A percentile compares a stretch with the other conserved stretches of the same genome.
These are phyloP conservation scores for Pluvianellus socialis DNA, from an alignment of 2,113 vertebrate genomes.

Conservation along the genomic window DNA sequence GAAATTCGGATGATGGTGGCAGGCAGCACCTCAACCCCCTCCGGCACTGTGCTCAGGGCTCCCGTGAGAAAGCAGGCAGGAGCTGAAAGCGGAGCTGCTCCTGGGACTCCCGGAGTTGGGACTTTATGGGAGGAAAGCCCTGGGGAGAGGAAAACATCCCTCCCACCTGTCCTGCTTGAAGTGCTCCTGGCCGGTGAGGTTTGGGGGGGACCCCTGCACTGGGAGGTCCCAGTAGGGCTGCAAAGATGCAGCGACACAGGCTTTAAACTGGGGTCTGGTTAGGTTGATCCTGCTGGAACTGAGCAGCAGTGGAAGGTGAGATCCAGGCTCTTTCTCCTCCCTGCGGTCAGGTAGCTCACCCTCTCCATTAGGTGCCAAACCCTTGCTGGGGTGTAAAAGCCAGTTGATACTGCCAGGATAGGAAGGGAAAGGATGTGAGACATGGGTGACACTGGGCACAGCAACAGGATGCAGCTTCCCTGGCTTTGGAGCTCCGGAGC, in stretches of 20 bases:
- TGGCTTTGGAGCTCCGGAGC: neutral
- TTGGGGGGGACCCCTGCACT: accelerated
- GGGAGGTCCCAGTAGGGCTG: neutral
- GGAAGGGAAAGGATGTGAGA: neutral
- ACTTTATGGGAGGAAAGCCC: neutral
- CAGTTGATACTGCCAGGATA: neutral
- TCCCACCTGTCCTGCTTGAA: neutral
- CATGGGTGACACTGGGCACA: neutral
- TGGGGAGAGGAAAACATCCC: neutral
- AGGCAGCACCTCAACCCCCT: neutral
- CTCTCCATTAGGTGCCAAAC: neutral
- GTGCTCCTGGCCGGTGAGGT: neutral
- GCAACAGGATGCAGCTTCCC: neutral
- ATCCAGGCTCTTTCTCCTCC: neutral
- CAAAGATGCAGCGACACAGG: neutral
- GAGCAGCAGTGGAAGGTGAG: neutral
- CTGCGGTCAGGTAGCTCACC: neutral
- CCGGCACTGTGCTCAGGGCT: neutral
- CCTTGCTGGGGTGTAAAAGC: neutral
- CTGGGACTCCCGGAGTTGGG: neutral
- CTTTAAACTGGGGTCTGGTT: neutral
- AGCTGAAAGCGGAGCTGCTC: neutral
- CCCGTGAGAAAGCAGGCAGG: neutral
- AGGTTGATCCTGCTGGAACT: neutral
- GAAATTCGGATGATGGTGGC: neutral